Evolutionary conservation across 2,888 invertebrate genomes (phyloP).

Genomic region (Drosophila kambysellisi): DNA sequence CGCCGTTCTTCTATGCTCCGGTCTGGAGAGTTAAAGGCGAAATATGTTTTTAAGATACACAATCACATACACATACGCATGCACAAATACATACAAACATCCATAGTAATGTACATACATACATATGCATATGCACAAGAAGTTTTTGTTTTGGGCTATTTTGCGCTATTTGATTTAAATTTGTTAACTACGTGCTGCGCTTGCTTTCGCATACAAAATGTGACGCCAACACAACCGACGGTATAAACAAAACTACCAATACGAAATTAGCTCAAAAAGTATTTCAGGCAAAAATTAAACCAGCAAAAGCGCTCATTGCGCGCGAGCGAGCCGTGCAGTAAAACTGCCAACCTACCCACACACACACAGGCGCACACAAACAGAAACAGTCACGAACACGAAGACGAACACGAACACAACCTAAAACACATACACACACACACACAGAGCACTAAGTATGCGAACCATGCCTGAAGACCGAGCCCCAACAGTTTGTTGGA

Average conservation of each 20-base stretch:
- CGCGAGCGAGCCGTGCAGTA: constrained; percentile 55
- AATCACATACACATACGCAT: constrained; percentile 2
- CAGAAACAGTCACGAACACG: constrained; percentile 11
- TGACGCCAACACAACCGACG: constrained; percentile 80
- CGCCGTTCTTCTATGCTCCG: constrained; percentile 28
- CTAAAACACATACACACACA: constrained; percentile 7
- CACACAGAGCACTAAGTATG: constrained; percentile 19
- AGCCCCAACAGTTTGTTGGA: constrained; percentile 71
- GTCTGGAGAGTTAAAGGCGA: constrained; percentile 39
- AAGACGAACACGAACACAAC: constrained; percentile 5
- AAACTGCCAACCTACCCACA: constrained; percentile 65
- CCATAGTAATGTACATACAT: constrained; percentile 1
- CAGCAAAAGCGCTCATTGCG: constrained; percentile 74
- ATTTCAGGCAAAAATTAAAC: constrained; percentile 82
- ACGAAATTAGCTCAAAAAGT: constrained; percentile 84
- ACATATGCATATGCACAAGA: constrained; percentile 15
- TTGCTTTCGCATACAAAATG: constrained; percentile 73
- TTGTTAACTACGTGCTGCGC: constrained; percentile 63
- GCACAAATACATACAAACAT: constrained; percentile 4
- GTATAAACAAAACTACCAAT: constrained; percentile 84
- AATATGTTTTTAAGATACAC: constrained; percentile 27
- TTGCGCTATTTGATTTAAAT: constrained; percentile 50
- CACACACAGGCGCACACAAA: constrained; percentile 14
- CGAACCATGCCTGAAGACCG: constrained; percentile 38
- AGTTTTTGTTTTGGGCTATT: constrained; percentile 34